phyloP scores from a whole-genome alignment of 1,140 invertebrate genomes.

The Tenebrio molitor region DNA sequence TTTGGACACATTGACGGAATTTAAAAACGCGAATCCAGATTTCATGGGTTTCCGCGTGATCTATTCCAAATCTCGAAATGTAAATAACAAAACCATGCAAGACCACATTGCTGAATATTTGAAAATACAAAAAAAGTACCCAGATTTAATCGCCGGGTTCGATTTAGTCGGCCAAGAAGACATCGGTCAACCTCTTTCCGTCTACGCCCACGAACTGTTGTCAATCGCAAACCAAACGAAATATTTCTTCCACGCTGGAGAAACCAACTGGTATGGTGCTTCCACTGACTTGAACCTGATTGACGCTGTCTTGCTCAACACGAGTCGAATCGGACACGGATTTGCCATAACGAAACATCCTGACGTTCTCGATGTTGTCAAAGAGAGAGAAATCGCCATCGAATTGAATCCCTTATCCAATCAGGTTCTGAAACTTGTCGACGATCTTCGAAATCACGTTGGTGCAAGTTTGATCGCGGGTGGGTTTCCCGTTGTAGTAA shows the following conservation, averaged over 20 bases:
- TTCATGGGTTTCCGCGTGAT: conserved; percentile 77
- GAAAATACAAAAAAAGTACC: conserved; percentile 64
- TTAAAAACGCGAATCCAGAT: conserved; percentile 69
- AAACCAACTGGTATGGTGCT: conserved; percentile 74
- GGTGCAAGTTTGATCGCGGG: conserved; percentile 75
- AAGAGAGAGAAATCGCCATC: conserved; percentile 78
- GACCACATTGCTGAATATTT: conserved; percentile 65
- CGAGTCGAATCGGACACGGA: conserved; percentile 73
- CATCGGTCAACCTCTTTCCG: conserved; percentile 71
- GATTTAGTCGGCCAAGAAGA: conserved; percentile 84
- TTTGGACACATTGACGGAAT: conserved; percentile 67
- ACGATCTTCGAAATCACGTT: conserved; percentile 87
- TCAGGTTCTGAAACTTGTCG: conserved; percentile 80
- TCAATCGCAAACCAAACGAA: conserved; percentile 69
- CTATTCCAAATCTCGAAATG: conserved; percentile 68
- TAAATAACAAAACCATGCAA: conserved; percentile 56
- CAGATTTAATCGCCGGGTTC: conserved; percentile 77
- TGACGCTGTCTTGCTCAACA: conserved; percentile 80
- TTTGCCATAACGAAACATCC: conserved; percentile 85
- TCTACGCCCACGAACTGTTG: conserved; percentile 71
- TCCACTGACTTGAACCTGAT: conserved; percentile 72
- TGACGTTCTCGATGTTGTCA: conserved; percentile 72
- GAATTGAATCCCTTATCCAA: conserved; percentile 87
- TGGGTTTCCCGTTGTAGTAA: conserved; percentile 73
- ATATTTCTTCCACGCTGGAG: conserved; percentile 83